Base-by-base conservation (phyloP, 2,888 invertebrate species). In the Litoditis marina region DNA sequence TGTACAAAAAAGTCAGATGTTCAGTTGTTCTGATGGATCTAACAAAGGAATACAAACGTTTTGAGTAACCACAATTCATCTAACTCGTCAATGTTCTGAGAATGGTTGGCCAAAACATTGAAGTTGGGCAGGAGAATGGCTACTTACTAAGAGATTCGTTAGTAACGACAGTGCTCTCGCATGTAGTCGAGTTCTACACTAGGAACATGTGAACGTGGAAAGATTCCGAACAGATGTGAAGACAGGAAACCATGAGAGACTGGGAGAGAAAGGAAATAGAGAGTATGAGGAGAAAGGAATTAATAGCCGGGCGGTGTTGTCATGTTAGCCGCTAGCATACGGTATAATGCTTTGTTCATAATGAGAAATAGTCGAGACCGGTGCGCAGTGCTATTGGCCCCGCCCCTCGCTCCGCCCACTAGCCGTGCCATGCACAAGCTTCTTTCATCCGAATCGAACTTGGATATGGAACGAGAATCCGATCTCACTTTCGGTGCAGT, bases 401-500 rank as follows among this genome's bases (percentile, higher is more conserved):
- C 61, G 60, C 60, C 60, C 53, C 49, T n/a, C 22, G 7, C 58
- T 31, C 60, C 60, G 61, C 61, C 61, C 55, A 54, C 61, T 61
- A 61, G 61, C 61, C 61, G 55, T 61, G 61, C 61, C 61, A 61
- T 42, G 61, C 50, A 44, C 44, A 44, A 44, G 19, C 19, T 25
- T 25, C 44, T 22, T 22, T 44, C 44, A 25, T n/a, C 44, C 19
- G 25, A 44, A 44, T 22, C 19, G 44, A 44, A 44, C 44, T 22
- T 22, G 44, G 44, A 44, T 22, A 22, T 44, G 19, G 44, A 8
- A 8, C 19, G 25, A 22, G 19, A 44, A 22, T 19, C 19, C 5
- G 44, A 22, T 28, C 42, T 36, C 27, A 36, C 8, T 51, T 51
- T 19, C 28, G 31, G 31, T 19, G 51, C 25, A 25, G 27, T 4